phyloP scores from a whole-genome alignment of 2,797 vertebrate genomes.

The Galago senegalensis region DNA sequence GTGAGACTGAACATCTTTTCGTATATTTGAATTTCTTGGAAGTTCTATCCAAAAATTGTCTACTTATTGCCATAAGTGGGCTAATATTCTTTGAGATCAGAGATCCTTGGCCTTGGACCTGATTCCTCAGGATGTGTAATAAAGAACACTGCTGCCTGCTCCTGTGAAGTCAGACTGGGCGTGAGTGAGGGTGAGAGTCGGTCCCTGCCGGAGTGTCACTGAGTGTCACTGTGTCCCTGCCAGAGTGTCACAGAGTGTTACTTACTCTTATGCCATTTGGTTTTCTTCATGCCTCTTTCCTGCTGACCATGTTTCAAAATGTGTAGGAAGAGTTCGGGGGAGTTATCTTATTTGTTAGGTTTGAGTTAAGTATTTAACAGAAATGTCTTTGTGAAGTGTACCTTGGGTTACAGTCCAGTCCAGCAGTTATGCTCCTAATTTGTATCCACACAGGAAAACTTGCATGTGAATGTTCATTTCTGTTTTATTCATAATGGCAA shows the following conservation, averaged over 20 bases:
- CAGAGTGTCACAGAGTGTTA: not conserved
- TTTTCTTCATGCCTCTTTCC: not conserved
- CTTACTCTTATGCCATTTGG: not conserved
- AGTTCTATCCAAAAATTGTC: not conserved
- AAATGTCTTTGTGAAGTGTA: not conserved
- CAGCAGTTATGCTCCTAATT: not conserved
- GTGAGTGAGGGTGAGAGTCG: not conserved
- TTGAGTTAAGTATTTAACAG: not conserved
- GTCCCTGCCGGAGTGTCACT: not conserved
- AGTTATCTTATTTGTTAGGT: not conserved
- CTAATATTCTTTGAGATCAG: not conserved
- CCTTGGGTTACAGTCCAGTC: not conserved
- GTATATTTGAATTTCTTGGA: not conserved
- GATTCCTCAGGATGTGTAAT: not conserved
- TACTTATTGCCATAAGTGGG: not conserved
- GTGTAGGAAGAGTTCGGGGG: not conserved
- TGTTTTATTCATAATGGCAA: slow-evolving; percentile 1
- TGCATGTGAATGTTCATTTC: not conserved
- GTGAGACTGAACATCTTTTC: not conserved
- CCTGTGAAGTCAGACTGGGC: not conserved
- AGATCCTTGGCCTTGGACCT: not conserved
- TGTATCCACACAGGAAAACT: not conserved
- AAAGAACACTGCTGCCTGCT: not conserved
- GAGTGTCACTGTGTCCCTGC: not conserved
- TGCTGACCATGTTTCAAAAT: not conserved